Conservation (phyloP, 2,888 invertebrate genomes). For the Caenorhabditis uteleia region DNA sequence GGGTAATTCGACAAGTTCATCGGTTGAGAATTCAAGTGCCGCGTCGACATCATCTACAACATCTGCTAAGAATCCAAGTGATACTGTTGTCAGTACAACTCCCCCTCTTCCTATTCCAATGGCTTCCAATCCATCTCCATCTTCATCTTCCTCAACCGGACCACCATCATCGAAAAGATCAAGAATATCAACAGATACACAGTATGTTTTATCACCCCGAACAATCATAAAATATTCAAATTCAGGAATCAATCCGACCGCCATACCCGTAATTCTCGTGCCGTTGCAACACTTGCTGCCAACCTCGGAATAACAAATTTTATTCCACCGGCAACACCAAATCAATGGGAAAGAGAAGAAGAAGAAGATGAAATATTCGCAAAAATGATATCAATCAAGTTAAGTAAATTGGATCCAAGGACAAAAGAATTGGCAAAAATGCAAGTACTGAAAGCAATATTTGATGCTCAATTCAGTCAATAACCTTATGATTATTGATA, state of each 20-base stretch:
- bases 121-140: constrained; percentile 36
- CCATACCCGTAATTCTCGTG: too few relatives aligned
- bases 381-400: constrained; percentile 32
- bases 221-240: too few relatives aligned
- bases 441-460: constrained; percentile 34
- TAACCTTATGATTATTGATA: too few relatives aligned
- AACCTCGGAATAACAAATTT: too few relatives aligned
- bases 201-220: too few relatives aligned
- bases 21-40: constrained; percentile 26
- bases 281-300: constrained; percentile 25
- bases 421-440: constrained; percentile 40
- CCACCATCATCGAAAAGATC: constrained; percentile 1
- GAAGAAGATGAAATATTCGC: constrained; percentile 51
- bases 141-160: constrained; percentile 15
- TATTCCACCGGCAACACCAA: too few relatives aligned
- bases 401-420: constrained; percentile 31
- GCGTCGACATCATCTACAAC: constrained; percentile 23
- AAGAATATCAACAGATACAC: constrained; percentile 19
- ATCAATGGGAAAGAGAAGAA: constrained; percentile 34
- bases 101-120: constrained; percentile 30
- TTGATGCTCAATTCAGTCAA: constrained; percentile 41
- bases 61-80: background rate
- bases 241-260: too few relatives aligned
- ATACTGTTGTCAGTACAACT: constrained; percentile 1
- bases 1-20: constrained; percentile 25